Base-by-base conservation (phyloP, 64 coral and sea anemone species). In the Cladopsammia gracilis region DNA sequence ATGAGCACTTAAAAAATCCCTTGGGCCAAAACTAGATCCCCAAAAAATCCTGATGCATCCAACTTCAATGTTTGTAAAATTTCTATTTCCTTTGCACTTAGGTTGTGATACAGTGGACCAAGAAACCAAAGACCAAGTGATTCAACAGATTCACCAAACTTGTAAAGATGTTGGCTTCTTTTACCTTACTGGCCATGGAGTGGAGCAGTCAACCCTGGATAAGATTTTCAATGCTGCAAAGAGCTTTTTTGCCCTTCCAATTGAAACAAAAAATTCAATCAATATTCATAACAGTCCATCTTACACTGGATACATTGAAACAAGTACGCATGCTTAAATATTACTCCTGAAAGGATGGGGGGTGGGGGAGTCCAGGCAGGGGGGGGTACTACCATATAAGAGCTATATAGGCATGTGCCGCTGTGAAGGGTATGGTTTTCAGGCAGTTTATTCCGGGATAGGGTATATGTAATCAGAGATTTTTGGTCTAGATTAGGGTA, bases 141-240 rank as follows among this genome's bases (percentile, higher is more conserved):
- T n/a, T 52, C 48, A 76, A 50, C 73, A 76, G 73, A 76, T 76
- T 76, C 42, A 45, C 73, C 46, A 76, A n/a, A 15, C 73, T 52
- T 76, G 73, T 53, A 76, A 52, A 76, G 73, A 76, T 76, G 48
- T 76, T 76, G 73, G 73, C 13, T 76, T 76, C 73, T 76, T 76
- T 19, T 76, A 76, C 45, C 46, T 76, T 2, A 76, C 73, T 76
- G 73, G 73, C 48, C 73, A 76, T 51, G 73, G 73, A 52, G 73
- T 76, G 18, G 73, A 76, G 3, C 73, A 76, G 48, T 76, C 73
- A 52, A 76, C 73, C 73, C 3, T 76, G 18, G 42, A 51, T 49
- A 16, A 22, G 8, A 7, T 51, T 49, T 76, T 76, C 6, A 76
- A 4, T 1, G 46, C n/a, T 76, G 7, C 19, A 9, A 48, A 51